Conservation (phyloP, 2,113 vertebrate species). For the Lichenostomus cassidix region DNA sequence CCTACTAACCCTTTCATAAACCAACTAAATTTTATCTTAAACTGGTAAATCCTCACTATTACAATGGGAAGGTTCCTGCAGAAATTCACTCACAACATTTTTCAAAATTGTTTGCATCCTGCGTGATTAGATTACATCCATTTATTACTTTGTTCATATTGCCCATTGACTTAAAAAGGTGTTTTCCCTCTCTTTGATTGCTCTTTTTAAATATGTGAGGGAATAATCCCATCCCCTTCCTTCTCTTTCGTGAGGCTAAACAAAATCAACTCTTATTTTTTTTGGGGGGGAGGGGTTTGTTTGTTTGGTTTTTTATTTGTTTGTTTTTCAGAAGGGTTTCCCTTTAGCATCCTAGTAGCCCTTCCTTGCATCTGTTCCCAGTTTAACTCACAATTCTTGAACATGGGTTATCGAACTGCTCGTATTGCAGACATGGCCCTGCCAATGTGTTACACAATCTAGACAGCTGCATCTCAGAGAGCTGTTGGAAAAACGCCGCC, state of each 20-base stretch:
- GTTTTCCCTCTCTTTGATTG: background rate
- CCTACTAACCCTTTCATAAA: background rate
- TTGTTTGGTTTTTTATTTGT: too few species aligned
- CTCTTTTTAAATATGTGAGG: background rate
- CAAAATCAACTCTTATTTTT: background rate
- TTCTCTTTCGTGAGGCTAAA: background rate
- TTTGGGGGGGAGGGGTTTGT: too few species aligned
- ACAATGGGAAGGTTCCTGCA: background rate
- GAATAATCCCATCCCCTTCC: background rate
- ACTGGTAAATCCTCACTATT: background rate
- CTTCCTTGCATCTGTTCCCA: background rate
- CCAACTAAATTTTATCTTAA: background rate
- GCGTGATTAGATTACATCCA: background rate
- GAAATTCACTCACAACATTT: background rate
- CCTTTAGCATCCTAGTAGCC: background rate
- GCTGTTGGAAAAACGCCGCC: background rate
- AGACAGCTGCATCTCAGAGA: conserved; percentile 9
- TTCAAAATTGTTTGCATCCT: background rate
- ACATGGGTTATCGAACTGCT: background rate
- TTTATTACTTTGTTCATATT: background rate
- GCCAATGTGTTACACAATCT: background rate
- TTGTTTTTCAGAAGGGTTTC: background rate
- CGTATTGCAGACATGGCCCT: background rate
- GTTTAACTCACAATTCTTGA: conserved; percentile 3
- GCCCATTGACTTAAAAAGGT: background rate